phyloP scores from a whole-genome alignment of 1,140 invertebrate genomes.

The Heliconius hermathena region DNA sequence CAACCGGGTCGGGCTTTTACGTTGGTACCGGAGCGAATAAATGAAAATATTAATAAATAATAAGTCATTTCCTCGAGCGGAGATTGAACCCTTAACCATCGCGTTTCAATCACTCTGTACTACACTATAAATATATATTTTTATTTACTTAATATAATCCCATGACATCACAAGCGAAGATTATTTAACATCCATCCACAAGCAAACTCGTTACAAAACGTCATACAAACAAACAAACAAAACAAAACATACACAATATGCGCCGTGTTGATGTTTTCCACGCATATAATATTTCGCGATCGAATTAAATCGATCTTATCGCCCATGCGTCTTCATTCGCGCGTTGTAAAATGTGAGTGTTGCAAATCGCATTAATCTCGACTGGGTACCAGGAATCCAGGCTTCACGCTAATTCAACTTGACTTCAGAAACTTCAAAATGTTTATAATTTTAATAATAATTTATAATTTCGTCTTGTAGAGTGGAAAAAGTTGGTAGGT shows the following conservation, averaged over 20 bases:
- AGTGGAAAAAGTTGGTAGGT: neutral
- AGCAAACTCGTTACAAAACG: neutral
- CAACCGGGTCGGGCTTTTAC: too few species aligned
- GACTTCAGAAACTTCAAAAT: slow-evolving; percentile 47
- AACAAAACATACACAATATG: slow-evolving; percentile 25
- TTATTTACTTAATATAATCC: neutral
- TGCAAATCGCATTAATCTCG: slow-evolving; percentile 54
- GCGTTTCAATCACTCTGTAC: too few species aligned
- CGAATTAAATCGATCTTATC: slow-evolving; percentile 66
- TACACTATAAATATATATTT: too few species aligned
- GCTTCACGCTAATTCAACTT: slow-evolving; percentile 51
- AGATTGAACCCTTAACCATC: too few species aligned
- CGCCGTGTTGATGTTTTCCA: slow-evolving; percentile 54
- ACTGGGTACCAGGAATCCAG: slow-evolving; percentile 56
- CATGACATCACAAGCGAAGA: neutral
- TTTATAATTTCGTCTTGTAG: neutral
- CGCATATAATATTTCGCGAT: slow-evolving; percentile 69
- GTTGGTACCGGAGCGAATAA: too few species aligned
- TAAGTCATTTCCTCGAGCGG: too few species aligned
- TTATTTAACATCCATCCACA: too few species aligned
- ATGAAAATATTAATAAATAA: too few species aligned
- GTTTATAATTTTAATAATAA: slow-evolving; percentile 33
- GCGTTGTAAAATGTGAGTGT: slow-evolving; percentile 51
- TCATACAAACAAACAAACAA: neutral
- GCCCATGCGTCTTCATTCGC: slow-evolving; percentile 55